These are phyloP conservation scores for Tenrec ecaudatus DNA, from an alignment of 2,113 vertebrate genomes.

Conservation along the genomic window DNA sequence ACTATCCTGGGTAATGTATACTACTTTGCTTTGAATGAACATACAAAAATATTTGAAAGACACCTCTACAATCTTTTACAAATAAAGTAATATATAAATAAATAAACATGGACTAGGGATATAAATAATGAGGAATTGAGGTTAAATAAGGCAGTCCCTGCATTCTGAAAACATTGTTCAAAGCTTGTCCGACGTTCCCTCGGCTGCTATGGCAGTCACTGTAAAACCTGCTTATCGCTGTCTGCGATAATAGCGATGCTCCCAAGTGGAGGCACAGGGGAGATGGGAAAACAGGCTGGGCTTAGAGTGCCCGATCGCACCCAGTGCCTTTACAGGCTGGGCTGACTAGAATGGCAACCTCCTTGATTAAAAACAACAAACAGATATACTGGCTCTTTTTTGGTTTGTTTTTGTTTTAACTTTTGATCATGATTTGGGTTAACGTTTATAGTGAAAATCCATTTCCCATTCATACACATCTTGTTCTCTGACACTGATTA, in stretches of 20 bases:
- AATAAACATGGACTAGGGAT: constrained; percentile 34
- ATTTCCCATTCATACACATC: too few relatives aligned
- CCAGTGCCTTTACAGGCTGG: not conserved
- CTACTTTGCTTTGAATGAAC: constrained; percentile 27
- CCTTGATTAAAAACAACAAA: not conserved
- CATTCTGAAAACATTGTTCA: not conserved
- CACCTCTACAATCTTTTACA: not conserved
- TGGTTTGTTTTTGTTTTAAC: not conserved
- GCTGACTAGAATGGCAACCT: not conserved
- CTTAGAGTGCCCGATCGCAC: not conserved
- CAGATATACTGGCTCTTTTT: not conserved
- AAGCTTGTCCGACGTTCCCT: not conserved
- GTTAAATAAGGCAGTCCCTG: not conserved
- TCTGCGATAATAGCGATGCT: not conserved
- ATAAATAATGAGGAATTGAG: constrained; percentile 9
- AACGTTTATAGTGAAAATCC: too few relatives aligned
- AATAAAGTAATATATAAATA: constrained; percentile 3
- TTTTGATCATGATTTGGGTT: not conserved
- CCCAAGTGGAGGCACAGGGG: not conserved
- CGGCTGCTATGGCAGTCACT: not conserved
- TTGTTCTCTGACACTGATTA: too few relatives aligned
- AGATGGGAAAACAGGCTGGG: not conserved
- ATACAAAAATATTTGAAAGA: constrained; percentile 43
- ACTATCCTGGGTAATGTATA: not conserved
- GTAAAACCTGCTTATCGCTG: not conserved